phyloP scores from a whole-genome alignment of 2,113 vertebrate genomes.

The Shinisaurus crocodilurus region DNA sequence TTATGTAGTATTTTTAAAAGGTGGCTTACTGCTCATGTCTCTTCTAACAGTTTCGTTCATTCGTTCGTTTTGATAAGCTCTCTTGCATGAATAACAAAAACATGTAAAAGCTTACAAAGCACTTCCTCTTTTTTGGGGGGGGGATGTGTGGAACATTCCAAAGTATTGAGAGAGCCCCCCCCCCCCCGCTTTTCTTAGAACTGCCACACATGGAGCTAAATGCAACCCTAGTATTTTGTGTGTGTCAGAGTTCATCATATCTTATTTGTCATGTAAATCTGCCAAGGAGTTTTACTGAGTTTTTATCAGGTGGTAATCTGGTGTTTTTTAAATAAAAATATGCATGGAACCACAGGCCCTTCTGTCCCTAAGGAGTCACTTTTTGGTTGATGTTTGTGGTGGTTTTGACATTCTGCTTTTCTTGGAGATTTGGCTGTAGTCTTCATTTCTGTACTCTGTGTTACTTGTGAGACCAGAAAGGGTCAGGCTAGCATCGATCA shows the following conservation, averaged over 20 bases:
- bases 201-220: not conserved
- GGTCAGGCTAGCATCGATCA: not conserved
- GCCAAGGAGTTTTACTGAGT: not conserved
- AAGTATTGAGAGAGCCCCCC: not conserved
- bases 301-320: not conserved
- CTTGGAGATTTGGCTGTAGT: not conserved
- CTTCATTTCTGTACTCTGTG: not conserved
- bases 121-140: not conserved
- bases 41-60: not conserved
- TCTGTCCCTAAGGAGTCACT: not conserved
- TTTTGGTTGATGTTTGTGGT: conserved; percentile 1
- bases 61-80: not conserved
- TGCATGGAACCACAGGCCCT: not conserved
- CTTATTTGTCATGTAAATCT: not conserved
- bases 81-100: not conserved
- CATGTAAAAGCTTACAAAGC: not conserved
- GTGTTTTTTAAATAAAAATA: not conserved
- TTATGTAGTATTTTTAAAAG: not conserved
- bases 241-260: not conserved
- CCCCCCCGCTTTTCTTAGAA: not conserved
- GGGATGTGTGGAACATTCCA: not conserved
- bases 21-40: not conserved
- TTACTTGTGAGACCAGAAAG: not conserved
- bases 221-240: not conserved
- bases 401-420: not conserved